Evolutionary conservation across 2,797 vertebrate genomes (phyloP), one percentile per base, ranked within the genome.

Genomic region (Platyrinchus mystaceus): DNA sequence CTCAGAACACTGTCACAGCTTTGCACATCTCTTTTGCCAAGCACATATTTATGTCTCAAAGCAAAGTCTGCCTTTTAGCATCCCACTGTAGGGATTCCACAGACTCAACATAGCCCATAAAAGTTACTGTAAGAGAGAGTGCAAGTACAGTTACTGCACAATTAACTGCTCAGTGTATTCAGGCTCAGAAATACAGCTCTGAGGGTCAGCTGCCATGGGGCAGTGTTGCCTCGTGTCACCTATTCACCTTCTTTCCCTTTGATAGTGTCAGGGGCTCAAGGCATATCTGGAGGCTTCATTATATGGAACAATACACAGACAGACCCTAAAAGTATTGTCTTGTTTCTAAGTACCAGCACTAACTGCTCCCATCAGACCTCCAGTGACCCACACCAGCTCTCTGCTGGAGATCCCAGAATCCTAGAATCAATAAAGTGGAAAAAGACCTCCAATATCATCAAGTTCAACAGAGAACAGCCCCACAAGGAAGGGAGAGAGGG

Each of bases 251-350:
- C 34, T 79, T 10, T 19, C n/a, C 37, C 53, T 66, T 13, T 20
- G 24, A 43, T 39, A 36, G 3, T 9, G 18, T 7, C 78, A 73
- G 50, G 14, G 9, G 4, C 39, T 76, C 63, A 23, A 27, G 52
- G 39, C 5, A 2, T 36, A 30, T 7, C 55, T 47, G 9, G 18
- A 50, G 46, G 39, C 6, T 84, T 87, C n/a, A 4, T 60, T n/a
- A 22, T 1, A 28, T 2, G 9, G 36, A 50, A 8, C 5, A 30
- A 68, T 6, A 36, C 2, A 68, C 23, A 53, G 30, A 73, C 11
- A 20, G 1, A 44, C 7, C 24, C 43, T n/a, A 32, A 43, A 76
- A 58, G 10, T 1, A n/a, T 0, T 0, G 24, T 53, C 15, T 58
- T 64, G 28, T 46, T 63, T 63, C 55, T 7, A n/a, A 50, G n/a